These are phyloP conservation scores for Phenganax stokvisi DNA, from an alignment of 92 coral and sea anemone species.

Conservation along the genomic window DNA sequence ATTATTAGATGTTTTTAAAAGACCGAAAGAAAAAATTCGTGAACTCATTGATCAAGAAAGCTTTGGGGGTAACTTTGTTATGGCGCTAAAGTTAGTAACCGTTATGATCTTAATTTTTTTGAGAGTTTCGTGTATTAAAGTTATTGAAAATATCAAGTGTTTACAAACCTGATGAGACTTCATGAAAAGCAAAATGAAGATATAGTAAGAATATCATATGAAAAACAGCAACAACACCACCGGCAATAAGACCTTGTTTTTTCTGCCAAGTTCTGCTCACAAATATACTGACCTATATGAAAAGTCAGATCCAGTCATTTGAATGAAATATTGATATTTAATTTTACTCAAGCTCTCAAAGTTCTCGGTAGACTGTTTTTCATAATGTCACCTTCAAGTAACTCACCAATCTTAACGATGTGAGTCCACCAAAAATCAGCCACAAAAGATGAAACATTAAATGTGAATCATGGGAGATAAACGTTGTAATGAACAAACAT, in stretches of 20 bases:
- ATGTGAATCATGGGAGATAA: constrained; percentile 88
- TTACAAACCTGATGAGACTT: constrained; percentile 71
- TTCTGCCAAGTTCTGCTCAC: constrained; percentile 93
- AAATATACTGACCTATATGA: constrained; percentile 69
- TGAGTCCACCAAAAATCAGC: constrained; percentile 93
- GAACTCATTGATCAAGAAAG: background rate
- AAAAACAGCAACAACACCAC: constrained; percentile 80
- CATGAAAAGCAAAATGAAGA: constrained; percentile 94
- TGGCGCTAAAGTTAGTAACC: too few species aligned
- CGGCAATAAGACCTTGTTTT: constrained; percentile 92
- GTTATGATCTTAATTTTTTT: too few species aligned
- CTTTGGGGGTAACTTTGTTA: too few species aligned
- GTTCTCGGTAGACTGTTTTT: background rate
- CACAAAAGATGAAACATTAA: constrained; percentile 84
- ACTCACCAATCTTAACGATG: constrained; percentile 86
- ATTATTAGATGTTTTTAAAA: background rate
- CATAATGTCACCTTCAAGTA: background rate
- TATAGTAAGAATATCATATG: constrained; percentile 84
- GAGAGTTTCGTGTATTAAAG: background rate
- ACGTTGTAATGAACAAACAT: constrained; percentile 80
- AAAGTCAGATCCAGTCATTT: background rate
- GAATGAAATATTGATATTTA: background rate
- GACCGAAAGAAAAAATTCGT: background rate
- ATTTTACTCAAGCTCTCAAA: too few species aligned
- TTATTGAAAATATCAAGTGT: background rate